Evolutionary conservation across 2,113 vertebrate genomes (phyloP), one percentile per base, ranked within the genome.

Genomic region (Mandrillus leucophaeus): DNA sequence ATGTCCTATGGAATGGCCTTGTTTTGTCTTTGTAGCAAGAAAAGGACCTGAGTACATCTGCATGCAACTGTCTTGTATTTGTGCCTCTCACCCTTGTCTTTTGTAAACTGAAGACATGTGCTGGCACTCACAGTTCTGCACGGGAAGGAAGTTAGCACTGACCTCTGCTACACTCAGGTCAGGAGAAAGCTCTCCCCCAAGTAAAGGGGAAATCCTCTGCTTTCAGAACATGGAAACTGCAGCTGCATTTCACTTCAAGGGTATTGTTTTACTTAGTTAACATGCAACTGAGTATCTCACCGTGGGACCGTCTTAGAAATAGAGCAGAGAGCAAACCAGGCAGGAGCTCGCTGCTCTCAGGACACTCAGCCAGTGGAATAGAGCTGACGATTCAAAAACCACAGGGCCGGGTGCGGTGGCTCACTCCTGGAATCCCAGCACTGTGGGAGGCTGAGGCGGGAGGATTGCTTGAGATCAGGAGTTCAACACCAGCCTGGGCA

Each of bases 1-100:
- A 1, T 25, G n/a, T 48, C 23, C 88, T 64, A 2, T 18, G 16
- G 8, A 35, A 40, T 20, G 1, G 1, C 3, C 4, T 85, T 6
- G 18, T 48, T 88, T 66, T 25, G 66, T 68, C 32, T 68, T 70
- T 70, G 17, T 17, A n/a, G 25, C 11, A 2, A 70, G 30, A n/a
- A 30, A 35, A 68, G 17, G 35, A 70, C 66, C 66, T n/a, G 17
- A 35, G 18, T n/a, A n/a, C 35, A 70, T 7, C 9, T 20, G 70
- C 38, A 11, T 57, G 38, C 14, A 45, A 30, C 20, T n/a, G 27
- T 20, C 4, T 17, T 25, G 11, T 27, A 5, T 57, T 50, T 84
- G 25, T 83, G 32, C 10, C 59, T 73, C 59, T n/a, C 23, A 6
- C 10, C 23, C n/a, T 45, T 12, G n/a, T 25, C 5, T 23, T 73